A percentile compares a stretch with the other conserved stretches of the same genome.
Evolutionary conservation across 2,113 vertebrate species (phyloP).

Genomic region (Talpa occidentalis): DNA sequence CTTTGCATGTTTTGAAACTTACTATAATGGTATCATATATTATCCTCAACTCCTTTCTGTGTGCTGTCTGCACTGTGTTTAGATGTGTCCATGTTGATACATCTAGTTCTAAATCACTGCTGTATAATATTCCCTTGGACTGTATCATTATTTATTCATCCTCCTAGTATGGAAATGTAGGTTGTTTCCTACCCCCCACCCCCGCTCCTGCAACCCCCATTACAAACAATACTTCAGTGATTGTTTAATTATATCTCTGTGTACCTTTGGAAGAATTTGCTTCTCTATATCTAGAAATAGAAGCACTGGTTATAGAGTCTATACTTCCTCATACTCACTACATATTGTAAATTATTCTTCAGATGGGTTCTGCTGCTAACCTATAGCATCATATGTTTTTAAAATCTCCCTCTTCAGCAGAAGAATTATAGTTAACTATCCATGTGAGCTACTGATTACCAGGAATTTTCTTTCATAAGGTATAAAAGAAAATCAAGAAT

Average conservation of each 20-base stretch:
- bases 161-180: not conserved
- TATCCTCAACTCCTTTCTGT: not conserved
- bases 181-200: not conserved
- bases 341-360: not conserved
- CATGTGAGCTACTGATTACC: not conserved
- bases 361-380: not conserved
- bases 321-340: not conserved
- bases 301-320: not conserved
- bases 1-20: constrained; percentile 62
- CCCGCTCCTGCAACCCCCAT: too few relatives aligned
- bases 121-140: not conserved
- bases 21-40: not conserved
- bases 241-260: not conserved
- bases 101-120: not conserved
- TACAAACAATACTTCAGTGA: not conserved
- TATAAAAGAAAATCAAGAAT: not conserved
- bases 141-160: not conserved
- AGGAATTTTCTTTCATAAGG: not conserved
- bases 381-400: not conserved
- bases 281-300: not conserved
- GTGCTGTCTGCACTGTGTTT: not conserved
- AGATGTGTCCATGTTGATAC: not conserved
- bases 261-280: not conserved
- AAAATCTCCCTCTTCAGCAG: not conserved
- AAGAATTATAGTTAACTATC: not conserved